Evolutionary conservation across 2,113 vertebrate species (phyloP).

Genomic region (Pyrgilauda ruficollis): DNA sequence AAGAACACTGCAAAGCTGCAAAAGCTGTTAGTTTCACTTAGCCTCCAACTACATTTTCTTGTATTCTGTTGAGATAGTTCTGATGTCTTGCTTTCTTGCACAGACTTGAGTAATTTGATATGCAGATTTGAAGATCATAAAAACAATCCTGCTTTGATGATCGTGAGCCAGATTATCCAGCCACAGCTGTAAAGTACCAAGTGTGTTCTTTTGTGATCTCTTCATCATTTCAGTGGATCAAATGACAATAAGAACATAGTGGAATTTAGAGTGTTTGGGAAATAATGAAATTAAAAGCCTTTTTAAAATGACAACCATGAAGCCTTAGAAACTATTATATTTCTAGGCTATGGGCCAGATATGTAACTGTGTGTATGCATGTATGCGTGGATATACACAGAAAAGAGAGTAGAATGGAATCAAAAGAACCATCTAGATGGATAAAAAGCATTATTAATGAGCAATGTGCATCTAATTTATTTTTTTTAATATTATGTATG

Average conservation of each 20-base stretch:
- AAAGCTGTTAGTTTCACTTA: conserved; percentile 6
- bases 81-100: conserved; percentile 6
- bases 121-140: conserved; percentile 62
- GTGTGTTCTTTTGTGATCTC: conserved; percentile 39
- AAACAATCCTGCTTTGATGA: conserved; percentile 63
- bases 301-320: background rate
- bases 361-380: background rate
- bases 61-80: conserved; percentile 29
- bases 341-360: background rate
- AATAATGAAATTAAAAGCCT: conserved; percentile 43
- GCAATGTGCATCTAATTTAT: background rate
- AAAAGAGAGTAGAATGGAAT: background rate
- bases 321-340: background rate
- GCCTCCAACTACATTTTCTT: background rate
- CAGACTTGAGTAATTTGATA: conserved; percentile 48
- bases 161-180: conserved; percentile 55
- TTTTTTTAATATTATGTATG: background rate
- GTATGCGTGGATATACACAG: background rate
- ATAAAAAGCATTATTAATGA: background rate
- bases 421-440: background rate
- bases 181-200: conserved; percentile 25
- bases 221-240: conserved; percentile 40
- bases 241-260: conserved; percentile 27
- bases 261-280: conserved; percentile 33
- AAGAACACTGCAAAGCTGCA: background rate